Evolutionary conservation across 2,888 invertebrate species (phyloP).

Genomic region (Lasioglossum oenotherae): DNA sequence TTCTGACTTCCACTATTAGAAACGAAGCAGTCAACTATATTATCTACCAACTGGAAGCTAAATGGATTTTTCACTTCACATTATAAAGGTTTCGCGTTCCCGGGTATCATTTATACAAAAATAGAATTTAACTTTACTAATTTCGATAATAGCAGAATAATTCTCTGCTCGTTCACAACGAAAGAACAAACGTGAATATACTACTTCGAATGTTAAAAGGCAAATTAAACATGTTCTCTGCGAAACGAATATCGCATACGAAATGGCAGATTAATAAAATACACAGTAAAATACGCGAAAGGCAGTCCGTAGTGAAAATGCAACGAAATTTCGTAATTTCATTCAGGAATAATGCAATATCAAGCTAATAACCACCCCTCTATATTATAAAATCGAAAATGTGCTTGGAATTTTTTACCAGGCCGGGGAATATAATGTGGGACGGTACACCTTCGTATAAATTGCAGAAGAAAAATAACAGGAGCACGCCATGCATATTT

Average conservation of each 20-base stretch:
- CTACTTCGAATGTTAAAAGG: neutral
- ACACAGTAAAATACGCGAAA: neutral
- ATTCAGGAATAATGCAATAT: neutral
- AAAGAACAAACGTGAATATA: neutral
- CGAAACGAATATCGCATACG: neutral
- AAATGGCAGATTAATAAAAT: neutral
- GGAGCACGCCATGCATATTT: neutral
- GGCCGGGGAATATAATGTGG: neutral
- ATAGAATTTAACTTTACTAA: neutral
- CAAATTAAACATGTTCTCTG: neutral
- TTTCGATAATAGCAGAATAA: neutral
- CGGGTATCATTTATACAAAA: neutral
- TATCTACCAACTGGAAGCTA: neutral
- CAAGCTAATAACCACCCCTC: neutral
- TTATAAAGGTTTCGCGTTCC: neutral
- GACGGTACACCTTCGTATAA: slow-evolving; percentile 24
- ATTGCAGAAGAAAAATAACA: slow-evolving; percentile 30
- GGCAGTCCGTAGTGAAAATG: neutral
- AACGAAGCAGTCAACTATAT: neutral
- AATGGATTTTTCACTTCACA: neutral
- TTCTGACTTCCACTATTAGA: neutral
- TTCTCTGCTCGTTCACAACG: neutral
- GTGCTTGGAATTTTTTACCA: neutral
- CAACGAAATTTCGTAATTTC: neutral
- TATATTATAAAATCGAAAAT: neutral